phyloP scores from a whole-genome alignment of 2,797 vertebrate species.

The Buphagus erythrorhynchus region DNA sequence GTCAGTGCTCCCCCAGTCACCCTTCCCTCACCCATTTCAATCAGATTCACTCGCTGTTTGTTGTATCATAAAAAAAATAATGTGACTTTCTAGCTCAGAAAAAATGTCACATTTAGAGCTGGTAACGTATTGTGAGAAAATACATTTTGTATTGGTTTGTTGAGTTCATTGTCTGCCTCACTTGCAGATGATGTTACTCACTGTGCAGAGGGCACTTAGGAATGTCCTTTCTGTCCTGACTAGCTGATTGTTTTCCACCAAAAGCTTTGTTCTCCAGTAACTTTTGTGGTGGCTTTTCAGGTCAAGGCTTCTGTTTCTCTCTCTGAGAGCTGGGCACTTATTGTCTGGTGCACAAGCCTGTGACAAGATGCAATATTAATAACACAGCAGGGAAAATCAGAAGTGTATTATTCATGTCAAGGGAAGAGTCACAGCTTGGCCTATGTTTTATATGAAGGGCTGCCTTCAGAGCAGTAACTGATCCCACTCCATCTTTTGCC shows the following conservation, averaged over 20 bases:
- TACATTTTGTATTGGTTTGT: background rate
- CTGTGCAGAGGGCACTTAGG: background rate
- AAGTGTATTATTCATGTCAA: background rate
- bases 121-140: background rate
- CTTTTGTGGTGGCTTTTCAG: background rate
- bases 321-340: background rate
- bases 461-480: background rate
- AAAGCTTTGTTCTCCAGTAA: background rate
- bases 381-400: background rate
- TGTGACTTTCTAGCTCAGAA: background rate
- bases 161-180: background rate
- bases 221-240: background rate
- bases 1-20: background rate
- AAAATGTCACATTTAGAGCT: background rate
- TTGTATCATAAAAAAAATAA: background rate
- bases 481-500: background rate
- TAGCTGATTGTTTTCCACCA: background rate
- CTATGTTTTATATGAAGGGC: background rate
- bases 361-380: background rate
- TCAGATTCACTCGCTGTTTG: accelerated
- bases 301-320: background rate
- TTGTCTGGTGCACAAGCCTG: background rate
- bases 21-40: background rate
- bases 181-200: background rate
- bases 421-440: background rate